A percentile compares a stretch with the other conserved stretches of the same genome.
phyloP scores from a whole-genome alignment of 2,113 vertebrate genomes.

The Leptocoma aspasia region DNA sequence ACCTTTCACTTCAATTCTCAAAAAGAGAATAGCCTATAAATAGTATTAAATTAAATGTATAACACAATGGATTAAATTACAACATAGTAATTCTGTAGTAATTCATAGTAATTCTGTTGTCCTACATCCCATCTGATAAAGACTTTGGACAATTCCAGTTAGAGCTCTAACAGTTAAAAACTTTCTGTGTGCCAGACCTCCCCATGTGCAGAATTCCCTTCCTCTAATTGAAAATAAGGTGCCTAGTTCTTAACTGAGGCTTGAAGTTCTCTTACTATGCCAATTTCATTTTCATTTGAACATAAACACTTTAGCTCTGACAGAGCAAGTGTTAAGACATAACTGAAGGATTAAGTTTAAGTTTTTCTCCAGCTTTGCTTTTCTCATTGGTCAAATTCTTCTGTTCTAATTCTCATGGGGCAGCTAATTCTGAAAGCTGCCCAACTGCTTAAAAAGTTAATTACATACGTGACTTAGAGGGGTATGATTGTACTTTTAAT shows the following conservation, averaged over 20 bases:
- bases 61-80: not conserved
- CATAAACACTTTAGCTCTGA: not conserved
- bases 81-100: too few relatives aligned
- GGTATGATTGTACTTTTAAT: not conserved
- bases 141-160: not conserved
- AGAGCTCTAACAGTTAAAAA: not conserved
- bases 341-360: not conserved
- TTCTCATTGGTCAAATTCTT: not conserved
- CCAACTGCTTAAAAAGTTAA: not conserved
- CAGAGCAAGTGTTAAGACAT: not conserved
- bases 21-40: not conserved
- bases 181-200: not conserved
- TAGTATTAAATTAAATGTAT: not conserved
- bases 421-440: not conserved
- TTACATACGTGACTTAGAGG: not conserved
- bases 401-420: not conserved
- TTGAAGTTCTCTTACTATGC: not conserved
- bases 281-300: not conserved
- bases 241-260: not conserved
- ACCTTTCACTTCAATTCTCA: not conserved
- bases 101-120: too few relatives aligned
- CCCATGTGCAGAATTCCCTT: not conserved
- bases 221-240: not conserved
- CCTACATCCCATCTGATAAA: not conserved
- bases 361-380: not conserved